Evolutionary conservation across 2,888 invertebrate species (phyloP).

Genomic region (Parnassius smintheus): DNA sequence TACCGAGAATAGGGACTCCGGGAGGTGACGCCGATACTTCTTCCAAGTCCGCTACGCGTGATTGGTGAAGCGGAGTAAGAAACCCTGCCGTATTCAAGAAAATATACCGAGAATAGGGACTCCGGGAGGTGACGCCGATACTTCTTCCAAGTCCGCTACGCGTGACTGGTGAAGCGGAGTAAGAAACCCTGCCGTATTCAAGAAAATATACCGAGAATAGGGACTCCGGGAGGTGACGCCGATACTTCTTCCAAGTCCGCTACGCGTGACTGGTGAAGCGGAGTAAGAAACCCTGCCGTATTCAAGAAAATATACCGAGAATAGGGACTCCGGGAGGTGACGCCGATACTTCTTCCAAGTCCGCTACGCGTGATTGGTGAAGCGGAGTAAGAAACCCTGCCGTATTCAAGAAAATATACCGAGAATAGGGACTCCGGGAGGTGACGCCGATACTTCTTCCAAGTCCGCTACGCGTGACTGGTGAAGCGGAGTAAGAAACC

Average conservation of each 20-base stretch:
- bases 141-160: slow-evolving; percentile 11
- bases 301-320: not conserved
- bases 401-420: not conserved
- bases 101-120: not conserved
- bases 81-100: slow-evolving; percentile 8
- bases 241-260: slow-evolving; percentile 11
- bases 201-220: not conserved
- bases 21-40: slow-evolving; percentile 6
- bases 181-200: slow-evolving; percentile 11
- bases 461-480: slow-evolving; percentile 10
- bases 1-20: not conserved
- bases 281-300: slow-evolving; percentile 11
- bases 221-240: not conserved
- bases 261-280: slow-evolving; percentile 12
- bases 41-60: slow-evolving; percentile 10
- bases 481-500: slow-evolving; percentile 16
- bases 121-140: slow-evolving; percentile 3
- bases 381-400: slow-evolving; percentile 15
- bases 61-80: slow-evolving; percentile 12
- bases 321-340: slow-evolving; percentile 3
- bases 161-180: slow-evolving; percentile 10
- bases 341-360: slow-evolving; percentile 8
- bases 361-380: slow-evolving; percentile 8
- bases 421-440: slow-evolving; percentile 2
- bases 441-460: slow-evolving; percentile 4